These are phyloP conservation scores for Prosapia bicincta DNA, from an alignment of 2,888 invertebrate species.

Conservation along the genomic window DNA sequence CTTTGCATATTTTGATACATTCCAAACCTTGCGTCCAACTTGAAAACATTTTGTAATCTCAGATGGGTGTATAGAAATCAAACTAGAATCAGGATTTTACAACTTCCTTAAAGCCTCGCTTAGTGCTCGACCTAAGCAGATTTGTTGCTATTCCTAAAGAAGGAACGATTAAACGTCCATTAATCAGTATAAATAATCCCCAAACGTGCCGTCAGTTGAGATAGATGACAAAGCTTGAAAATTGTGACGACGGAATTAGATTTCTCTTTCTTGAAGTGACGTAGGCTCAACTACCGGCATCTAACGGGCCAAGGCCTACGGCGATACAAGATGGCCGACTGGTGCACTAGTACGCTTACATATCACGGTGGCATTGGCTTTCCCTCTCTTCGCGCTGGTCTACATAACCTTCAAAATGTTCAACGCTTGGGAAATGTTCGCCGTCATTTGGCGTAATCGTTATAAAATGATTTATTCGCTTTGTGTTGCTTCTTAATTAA, in stretches of 20 bases:
- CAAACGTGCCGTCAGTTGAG: background rate
- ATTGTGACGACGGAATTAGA: background rate
- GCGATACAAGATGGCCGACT: background rate
- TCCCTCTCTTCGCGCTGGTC: background rate
- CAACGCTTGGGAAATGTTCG: too few relatives aligned
- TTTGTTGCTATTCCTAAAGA: background rate
- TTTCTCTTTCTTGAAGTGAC: background rate
- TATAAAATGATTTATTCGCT: too few relatives aligned
- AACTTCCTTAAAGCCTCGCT: too few relatives aligned
- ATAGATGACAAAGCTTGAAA: background rate
- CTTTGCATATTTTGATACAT: too few relatives aligned
- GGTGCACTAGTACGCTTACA: background rate
- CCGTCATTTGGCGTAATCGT: too few relatives aligned
- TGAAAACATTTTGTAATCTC: too few relatives aligned
- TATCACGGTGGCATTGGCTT: background rate
- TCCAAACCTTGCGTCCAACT: too few relatives aligned
- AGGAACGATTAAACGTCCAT: background rate
- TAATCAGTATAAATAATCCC: too few relatives aligned
- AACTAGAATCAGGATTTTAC: too few relatives aligned
- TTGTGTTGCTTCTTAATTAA: too few relatives aligned
- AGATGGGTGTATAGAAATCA: too few relatives aligned
- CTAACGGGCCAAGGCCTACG: background rate
- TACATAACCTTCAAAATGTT: too few relatives aligned
- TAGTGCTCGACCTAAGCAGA: background rate
- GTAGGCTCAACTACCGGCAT: background rate